A percentile compares a stretch with the other conserved stretches of the same genome.
phyloP scores from a whole-genome alignment of 2,113 vertebrate genomes.

The Eulemur macaco region DNA sequence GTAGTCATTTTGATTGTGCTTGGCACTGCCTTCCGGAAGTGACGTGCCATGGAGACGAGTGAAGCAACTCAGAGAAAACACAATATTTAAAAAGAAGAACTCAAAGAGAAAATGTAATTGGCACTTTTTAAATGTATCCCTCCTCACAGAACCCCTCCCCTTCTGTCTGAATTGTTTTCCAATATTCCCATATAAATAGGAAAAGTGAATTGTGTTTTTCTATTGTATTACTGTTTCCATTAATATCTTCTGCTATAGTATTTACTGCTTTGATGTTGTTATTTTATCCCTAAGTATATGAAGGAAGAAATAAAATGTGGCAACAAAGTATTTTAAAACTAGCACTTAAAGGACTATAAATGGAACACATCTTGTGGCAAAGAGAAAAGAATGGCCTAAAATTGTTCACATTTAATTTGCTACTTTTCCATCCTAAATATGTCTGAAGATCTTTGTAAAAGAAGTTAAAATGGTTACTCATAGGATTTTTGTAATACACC shows the following conservation, averaged over 20 bases:
- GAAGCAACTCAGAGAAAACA: neutral
- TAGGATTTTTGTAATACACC: slow-evolving; percentile 18
- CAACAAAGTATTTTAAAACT: slow-evolving; percentile 12
- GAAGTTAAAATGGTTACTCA: slow-evolving; percentile 26
- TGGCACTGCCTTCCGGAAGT: neutral
- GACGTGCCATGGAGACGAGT: neutral
- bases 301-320: slow-evolving; percentile 48
- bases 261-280: slow-evolving; percentile 39
- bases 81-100: neutral
- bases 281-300: neutral
- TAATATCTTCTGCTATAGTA: neutral
- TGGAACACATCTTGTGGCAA: neutral
- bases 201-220: slow-evolving; percentile 31
- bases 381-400: neutral
- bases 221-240: neutral
- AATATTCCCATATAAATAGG: neutral
- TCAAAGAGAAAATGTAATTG: neutral
- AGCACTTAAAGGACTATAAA: slow-evolving; percentile 1
- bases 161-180: slow-evolving; percentile 41
- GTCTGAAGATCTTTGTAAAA: neutral
- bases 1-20: neutral
- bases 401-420: neutral
- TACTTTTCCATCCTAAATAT: neutral
- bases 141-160: neutral
- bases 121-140: neutral